Percentiles rank a stretch among this genome's conserved stretches.
Conservation (phyloP, 2,888 invertebrate genomes). For the Odontocerum albicorne region DNA sequence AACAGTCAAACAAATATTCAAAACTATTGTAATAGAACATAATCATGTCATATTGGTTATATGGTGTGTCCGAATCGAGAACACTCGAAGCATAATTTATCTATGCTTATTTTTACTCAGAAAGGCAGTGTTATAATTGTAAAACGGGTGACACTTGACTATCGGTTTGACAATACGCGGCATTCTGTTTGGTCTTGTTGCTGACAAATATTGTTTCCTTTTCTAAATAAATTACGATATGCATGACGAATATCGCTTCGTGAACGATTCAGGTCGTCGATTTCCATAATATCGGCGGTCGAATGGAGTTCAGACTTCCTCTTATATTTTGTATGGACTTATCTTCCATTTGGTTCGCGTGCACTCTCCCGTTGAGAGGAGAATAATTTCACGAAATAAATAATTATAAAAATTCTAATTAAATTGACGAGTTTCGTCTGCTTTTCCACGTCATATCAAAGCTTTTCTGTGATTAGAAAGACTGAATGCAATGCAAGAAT, state of each 20-base stretch:
- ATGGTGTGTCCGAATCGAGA: no score
- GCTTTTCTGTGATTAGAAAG: conserved; percentile 60
- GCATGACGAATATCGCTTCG: no score
- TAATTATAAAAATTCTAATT: conserved; percentile 12
- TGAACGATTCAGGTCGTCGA: background rate
- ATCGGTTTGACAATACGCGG: background rate
- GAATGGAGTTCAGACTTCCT: conserved; percentile 1
- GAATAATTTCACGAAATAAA: conserved; percentile 10
- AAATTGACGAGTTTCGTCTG: conserved; percentile 12
- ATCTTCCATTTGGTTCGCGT: conserved; percentile 18
- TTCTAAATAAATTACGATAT: no score
- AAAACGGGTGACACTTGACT: no score
- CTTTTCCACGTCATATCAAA: conserved; percentile 51
- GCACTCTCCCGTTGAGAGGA: conserved; percentile 5
- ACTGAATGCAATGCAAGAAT: conserved; percentile 49
- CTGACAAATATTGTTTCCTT: no score
- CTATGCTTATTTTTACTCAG: no score
- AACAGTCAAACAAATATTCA: no score
- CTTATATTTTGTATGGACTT: conserved; percentile 10
- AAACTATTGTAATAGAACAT: no score
- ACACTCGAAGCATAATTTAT: no score
- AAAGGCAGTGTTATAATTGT: no score
- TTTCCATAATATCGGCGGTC: background rate
- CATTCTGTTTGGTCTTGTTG: background rate
- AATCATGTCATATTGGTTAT: no score